phyloP scores from a whole-genome alignment of 2,797 vertebrate genomes.

The Delichon dasypus region DNA sequence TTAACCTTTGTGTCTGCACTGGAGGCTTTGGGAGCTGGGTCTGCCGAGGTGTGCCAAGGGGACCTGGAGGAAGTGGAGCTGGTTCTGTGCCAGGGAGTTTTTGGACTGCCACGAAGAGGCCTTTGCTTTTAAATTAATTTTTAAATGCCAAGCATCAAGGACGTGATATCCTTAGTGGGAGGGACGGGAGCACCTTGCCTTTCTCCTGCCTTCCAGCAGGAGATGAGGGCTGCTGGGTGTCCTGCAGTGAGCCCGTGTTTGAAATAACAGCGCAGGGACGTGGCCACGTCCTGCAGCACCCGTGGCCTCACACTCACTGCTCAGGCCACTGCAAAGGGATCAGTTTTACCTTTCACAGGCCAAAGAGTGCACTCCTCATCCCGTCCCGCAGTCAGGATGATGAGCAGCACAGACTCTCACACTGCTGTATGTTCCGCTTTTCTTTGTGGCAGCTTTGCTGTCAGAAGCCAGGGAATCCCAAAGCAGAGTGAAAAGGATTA shows the following conservation, averaged over 20 bases:
- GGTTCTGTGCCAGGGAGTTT: not conserved
- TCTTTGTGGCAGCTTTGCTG: not conserved
- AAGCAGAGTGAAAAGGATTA: not conserved
- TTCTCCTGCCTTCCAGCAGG: not conserved
- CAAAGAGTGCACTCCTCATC: not conserved
- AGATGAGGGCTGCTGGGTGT: not conserved
- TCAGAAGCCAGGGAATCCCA: not conserved
- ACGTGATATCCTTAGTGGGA: not conserved
- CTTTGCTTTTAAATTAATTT: slow-evolving; percentile 30
- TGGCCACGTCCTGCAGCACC: not conserved
- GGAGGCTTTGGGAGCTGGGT: not conserved
- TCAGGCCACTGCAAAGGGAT: not conserved
- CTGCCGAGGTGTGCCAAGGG: not conserved
- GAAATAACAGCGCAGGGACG: not conserved
- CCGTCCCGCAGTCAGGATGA: fast-evolving
- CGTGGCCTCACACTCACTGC: not conserved
- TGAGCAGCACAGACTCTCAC: fast-evolving
- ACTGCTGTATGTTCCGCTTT: not conserved
- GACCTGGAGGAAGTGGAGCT: not conserved
- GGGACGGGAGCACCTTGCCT: not conserved
- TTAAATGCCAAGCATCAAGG: slow-evolving; percentile 11
- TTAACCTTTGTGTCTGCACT: not conserved
- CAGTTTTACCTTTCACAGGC: not conserved
- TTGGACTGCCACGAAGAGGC: not conserved
- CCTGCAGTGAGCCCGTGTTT: not conserved